A percentile compares a stretch with the other conserved stretches of the same genome.
These are phyloP conservation scores for Calephelis virginiensis DNA, from an alignment of 1,140 invertebrate genomes.

Conservation along the genomic window DNA sequence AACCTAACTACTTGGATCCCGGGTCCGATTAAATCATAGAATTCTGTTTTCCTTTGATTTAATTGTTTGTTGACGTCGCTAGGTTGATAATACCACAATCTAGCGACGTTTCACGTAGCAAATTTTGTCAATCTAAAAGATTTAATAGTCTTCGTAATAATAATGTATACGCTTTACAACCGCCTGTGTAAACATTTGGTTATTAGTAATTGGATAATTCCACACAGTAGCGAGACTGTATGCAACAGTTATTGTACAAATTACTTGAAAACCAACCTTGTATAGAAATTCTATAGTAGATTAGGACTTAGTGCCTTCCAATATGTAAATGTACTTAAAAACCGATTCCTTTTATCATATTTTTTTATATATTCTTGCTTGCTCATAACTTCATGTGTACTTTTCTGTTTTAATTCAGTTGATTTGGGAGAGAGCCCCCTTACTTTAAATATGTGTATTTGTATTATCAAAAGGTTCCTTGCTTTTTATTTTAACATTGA, in stretches of 20 bases:
- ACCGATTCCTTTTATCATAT: background rate
- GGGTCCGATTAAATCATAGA: too few species aligned
- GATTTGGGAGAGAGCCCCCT: background rate
- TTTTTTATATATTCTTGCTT: slow-evolving; percentile 31
- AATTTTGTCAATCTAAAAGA: background rate
- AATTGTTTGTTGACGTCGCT: too few species aligned
- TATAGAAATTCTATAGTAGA: slow-evolving; percentile 68
- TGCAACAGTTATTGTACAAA: slow-evolving; percentile 25
- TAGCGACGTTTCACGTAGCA: too few species aligned
- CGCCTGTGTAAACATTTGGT: background rate
- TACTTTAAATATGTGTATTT: slow-evolving; percentile 17
- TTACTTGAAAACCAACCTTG: slow-evolving; percentile 40
- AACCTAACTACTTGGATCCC: too few species aligned
- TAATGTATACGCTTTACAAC: slow-evolving; percentile 7
- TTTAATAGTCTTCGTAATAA: background rate
- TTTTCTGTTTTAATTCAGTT: background rate
- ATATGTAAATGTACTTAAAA: slow-evolving; percentile 61
- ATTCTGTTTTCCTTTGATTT: too few species aligned
- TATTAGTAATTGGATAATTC: slow-evolving; percentile 10
- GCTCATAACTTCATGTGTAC: slow-evolving; percentile 23
- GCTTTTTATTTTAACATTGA: slow-evolving; percentile 10
- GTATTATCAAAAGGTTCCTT: slow-evolving; percentile 18
- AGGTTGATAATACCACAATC: too few species aligned
- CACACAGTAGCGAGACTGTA: slow-evolving; percentile 1
- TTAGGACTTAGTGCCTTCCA: slow-evolving; percentile 71